phyloP scores from a whole-genome alignment of 2,797 vertebrate genomes.

The Podarcis lilfordi region DNA sequence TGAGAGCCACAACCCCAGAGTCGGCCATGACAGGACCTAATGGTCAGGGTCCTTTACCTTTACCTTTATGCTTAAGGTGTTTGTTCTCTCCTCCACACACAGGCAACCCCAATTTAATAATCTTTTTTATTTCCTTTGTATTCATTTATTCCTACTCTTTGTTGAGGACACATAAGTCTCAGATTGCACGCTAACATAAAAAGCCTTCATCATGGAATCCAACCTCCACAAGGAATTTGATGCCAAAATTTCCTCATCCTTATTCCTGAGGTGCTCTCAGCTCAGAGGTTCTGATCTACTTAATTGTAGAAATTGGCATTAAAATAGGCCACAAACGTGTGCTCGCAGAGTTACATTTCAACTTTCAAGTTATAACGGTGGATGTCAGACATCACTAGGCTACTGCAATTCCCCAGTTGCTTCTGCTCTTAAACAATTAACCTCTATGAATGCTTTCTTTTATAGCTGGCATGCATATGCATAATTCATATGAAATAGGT shows the following conservation, averaged over 20 bases:
- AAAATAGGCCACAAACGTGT: neutral
- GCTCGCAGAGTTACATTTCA: neutral
- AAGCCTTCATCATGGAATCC: neutral
- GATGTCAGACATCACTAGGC: neutral
- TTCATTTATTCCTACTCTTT: neutral
- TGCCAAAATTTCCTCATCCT: neutral
- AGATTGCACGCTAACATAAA: neutral
- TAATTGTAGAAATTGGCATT: constrained; percentile 3
- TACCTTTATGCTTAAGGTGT: neutral
- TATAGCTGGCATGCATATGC: neutral
- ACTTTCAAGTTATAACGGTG: neutral
- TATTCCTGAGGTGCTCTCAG: neutral
- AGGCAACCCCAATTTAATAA: neutral
- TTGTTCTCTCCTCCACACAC: neutral
- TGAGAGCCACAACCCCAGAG: too few species aligned
- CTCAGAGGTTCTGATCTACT: neutral
- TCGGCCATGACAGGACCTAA: too few species aligned
- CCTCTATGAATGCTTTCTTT: constrained; percentile 6
- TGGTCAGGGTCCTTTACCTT: too few species aligned
- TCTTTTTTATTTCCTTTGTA: neutral
- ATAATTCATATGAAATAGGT: constrained; percentile 39
- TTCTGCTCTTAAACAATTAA: constrained; percentile 25
- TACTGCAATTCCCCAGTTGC: neutral
- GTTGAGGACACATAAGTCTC: neutral
- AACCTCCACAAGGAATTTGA: neutral